Evolutionary conservation across 2,888 invertebrate genomes (phyloP).

Genomic region (Acleris laterana): DNA sequence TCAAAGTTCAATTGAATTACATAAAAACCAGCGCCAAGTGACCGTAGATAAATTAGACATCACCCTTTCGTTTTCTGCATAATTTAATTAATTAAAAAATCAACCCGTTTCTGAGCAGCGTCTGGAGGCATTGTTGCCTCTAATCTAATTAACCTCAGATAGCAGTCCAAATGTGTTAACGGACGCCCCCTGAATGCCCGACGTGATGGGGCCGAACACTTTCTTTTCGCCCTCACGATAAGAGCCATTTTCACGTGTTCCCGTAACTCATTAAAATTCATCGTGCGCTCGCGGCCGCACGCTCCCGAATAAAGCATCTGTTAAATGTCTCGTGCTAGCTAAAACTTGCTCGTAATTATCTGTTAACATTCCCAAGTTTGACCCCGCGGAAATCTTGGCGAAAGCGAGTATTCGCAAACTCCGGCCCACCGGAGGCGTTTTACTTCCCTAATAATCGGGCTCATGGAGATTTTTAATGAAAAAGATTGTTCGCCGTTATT

Average conservation of each 20-base stretch:
- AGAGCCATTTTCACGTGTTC: constrained; percentile 58
- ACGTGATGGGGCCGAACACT: constrained; percentile 52
- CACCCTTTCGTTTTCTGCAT: constrained; percentile 22
- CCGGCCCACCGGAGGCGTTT: constrained; percentile 77
- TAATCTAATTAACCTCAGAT: constrained; percentile 83
- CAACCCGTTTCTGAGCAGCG: constrained; percentile 11
- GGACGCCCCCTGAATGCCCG: constrained; percentile 68
- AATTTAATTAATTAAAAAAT: constrained; percentile 27
- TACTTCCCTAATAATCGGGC: constrained; percentile 80
- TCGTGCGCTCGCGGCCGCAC: constrained; percentile 79
- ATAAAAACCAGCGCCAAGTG: constrained; percentile 28
- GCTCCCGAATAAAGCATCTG: constrained; percentile 82
- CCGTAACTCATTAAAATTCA: constrained; percentile 79
- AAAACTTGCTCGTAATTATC: constrained; percentile 83
- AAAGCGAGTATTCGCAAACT: constrained; percentile 68
- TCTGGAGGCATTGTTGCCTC: constrained; percentile 60
- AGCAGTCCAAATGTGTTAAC: constrained; percentile 82
- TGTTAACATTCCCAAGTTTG: constrained; percentile 84
- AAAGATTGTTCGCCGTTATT: constrained; percentile 82
- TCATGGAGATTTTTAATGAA: constrained; percentile 83
- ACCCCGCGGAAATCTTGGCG: constrained; percentile 79
- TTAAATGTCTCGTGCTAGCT: constrained; percentile 83
- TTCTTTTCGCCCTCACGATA: constrained; percentile 56
- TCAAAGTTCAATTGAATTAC: constrained; percentile 20
- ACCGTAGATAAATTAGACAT: constrained; percentile 5